phyloP scores from a whole-genome alignment of 2,888 invertebrate species.

The Unio delphinus region DNA sequence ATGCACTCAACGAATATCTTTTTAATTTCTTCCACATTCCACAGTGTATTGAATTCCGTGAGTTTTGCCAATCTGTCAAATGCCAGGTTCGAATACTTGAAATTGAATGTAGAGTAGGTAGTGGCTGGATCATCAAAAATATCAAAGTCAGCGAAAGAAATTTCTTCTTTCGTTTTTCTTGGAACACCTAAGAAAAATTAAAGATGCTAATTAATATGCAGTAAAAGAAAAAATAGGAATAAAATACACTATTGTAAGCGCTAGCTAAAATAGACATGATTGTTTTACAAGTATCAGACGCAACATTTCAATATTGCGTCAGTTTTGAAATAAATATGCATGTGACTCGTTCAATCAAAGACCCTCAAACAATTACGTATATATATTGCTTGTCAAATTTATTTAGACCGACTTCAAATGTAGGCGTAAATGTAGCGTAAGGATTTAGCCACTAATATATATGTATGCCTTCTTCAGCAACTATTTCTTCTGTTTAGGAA shows the following conservation, averaged over 20 bases:
- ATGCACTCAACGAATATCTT: slow-evolving; percentile 61
- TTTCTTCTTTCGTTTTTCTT: slow-evolving; percentile 69
- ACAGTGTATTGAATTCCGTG: slow-evolving; percentile 72
- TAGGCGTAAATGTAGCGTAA: too few relatives aligned
- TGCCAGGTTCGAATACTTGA: slow-evolving; percentile 68
- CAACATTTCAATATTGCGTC: too few relatives aligned
- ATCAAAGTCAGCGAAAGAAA: slow-evolving; percentile 70
- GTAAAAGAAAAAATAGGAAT: background rate
- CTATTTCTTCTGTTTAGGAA: too few relatives aligned
- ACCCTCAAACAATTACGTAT: too few relatives aligned
- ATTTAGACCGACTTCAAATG: too few relatives aligned
- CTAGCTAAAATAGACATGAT: background rate
- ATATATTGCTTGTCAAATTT: too few relatives aligned
- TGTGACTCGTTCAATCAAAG: too few relatives aligned
- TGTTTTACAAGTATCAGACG: background rate
- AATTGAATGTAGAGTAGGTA: slow-evolving; percentile 73
- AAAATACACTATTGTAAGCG: background rate
- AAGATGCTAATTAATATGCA: background rate
- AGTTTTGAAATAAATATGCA: too few relatives aligned
- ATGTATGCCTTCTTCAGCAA: too few relatives aligned
- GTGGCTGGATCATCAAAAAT: slow-evolving; percentile 71
- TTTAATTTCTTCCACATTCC: slow-evolving; percentile 68
- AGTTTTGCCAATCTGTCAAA: slow-evolving; percentile 72
- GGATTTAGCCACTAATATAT: too few relatives aligned
- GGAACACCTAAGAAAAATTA: slow-evolving; percentile 63